Conservation (phyloP, 2,888 invertebrate genomes). For the Spodoptera picta region DNA sequence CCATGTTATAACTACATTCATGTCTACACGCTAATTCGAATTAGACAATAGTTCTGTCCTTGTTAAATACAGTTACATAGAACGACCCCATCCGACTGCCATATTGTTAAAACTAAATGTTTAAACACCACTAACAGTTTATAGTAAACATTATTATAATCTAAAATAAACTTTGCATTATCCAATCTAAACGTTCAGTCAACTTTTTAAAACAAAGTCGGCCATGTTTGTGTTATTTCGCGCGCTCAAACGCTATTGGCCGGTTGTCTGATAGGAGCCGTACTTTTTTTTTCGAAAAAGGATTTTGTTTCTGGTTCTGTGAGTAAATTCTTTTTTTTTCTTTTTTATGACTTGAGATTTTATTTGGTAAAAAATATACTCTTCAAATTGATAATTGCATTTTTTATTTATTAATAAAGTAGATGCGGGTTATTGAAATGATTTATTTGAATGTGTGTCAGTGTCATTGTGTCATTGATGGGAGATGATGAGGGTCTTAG, state of each 20-base stretch:
- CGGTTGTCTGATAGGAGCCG: conserved; percentile 40
- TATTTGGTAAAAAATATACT: no score
- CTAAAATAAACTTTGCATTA: conserved; percentile 55
- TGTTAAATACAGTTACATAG: conserved; percentile 4
- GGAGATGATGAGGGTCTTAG: no score
- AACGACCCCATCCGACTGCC: not conserved
- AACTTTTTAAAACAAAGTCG: conserved; percentile 56
- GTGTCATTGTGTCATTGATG: conserved; percentile 1
- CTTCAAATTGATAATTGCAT: no score
- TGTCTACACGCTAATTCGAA: no score
- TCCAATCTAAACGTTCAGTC: conserved; percentile 44
- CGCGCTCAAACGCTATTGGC: conserved; percentile 59
- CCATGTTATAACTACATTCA: no score
- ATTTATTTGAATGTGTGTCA: not conserved
- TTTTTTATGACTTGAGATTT: not conserved
- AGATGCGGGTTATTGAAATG: conserved; percentile 1
- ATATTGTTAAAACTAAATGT: conserved; percentile 20
- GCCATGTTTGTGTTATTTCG: conserved; percentile 59
- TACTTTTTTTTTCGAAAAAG: conserved; percentile 18
- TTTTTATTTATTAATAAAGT: no score
- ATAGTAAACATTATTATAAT: conserved; percentile 58
- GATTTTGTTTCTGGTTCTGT: conserved; percentile 4
- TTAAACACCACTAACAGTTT: conserved; percentile 48
- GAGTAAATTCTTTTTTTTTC: conserved; percentile 6
- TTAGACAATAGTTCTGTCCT: no score